A percentile compares a stretch with the other conserved stretches of the same genome.
phyloP scores from a whole-genome alignment of 2,113 vertebrate species.

The Alethe diademata region DNA sequence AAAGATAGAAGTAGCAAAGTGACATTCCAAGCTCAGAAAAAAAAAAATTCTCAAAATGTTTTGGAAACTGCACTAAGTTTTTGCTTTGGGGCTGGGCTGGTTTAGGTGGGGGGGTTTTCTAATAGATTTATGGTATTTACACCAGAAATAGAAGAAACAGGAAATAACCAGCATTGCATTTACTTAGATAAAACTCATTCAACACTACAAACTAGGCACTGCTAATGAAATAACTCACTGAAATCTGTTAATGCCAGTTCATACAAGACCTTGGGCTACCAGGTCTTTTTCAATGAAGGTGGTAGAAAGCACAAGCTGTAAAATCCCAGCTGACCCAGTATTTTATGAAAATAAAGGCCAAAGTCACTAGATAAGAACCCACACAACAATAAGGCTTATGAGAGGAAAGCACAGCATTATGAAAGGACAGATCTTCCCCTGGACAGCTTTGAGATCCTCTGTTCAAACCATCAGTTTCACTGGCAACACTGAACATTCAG shows the following conservation, averaged over 20 bases:
- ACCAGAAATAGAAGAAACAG: background rate
- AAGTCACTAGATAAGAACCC: background rate
- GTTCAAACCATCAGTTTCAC: background rate
- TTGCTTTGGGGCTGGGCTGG: background rate
- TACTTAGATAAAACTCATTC: background rate
- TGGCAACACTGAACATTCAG: rapidly evolving
- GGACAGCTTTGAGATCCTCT: background rate
- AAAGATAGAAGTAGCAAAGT: background rate
- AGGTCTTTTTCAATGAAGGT: background rate
- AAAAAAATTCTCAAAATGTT: background rate
- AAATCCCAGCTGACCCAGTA: background rate
- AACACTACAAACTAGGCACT: background rate
- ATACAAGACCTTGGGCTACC: background rate
- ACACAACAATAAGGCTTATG: background rate
- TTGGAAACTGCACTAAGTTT: background rate
- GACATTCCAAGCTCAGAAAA: background rate
- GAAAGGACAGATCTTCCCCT: background rate
- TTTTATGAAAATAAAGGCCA: background rate
- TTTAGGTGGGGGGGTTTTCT: background rate
- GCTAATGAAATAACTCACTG: background rate
- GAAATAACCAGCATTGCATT: background rate
- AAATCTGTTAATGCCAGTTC: background rate
- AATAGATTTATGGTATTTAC: background rate
- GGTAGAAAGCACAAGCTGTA: background rate
- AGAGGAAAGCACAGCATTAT: background rate